These are phyloP conservation scores for Dipodomys spectabilis DNA, from an alignment of 2,113 vertebrate species.

Conservation along the genomic window DNA sequence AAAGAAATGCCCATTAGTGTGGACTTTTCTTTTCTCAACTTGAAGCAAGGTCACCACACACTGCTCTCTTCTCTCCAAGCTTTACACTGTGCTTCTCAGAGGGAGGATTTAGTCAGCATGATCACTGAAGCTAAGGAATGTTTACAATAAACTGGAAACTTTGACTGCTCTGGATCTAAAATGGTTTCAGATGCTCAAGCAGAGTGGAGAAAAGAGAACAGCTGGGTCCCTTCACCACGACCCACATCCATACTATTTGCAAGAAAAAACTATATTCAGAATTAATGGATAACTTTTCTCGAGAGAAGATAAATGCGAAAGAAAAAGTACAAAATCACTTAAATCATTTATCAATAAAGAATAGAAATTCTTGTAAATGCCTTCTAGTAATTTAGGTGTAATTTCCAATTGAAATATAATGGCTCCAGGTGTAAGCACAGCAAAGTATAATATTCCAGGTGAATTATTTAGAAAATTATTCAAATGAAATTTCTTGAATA, in stretches of 20 bases:
- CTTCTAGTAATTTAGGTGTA: conserved; percentile 52
- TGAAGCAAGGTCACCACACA: conserved; percentile 80
- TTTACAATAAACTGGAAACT: conserved; percentile 85
- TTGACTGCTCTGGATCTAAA: conserved; percentile 82
- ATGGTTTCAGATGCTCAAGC: conserved; percentile 88
- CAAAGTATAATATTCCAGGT: conserved; percentile 45
- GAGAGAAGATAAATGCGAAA: conserved; percentile 28
- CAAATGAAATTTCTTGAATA: conserved; percentile 59
- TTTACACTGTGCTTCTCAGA: conserved; percentile 76
- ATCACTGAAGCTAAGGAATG: conserved; percentile 83
- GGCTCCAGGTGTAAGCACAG: conserved; percentile 73
- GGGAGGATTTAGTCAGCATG: conserved; percentile 78
- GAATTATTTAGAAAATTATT: conserved; percentile 75
- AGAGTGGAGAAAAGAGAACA: conserved; percentile 81
- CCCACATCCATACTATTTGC: conserved; percentile 68
- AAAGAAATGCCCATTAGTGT: conserved; percentile 79
- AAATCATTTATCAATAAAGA: conserved; percentile 12
- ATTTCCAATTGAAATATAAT: conserved; percentile 62
- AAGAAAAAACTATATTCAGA: conserved; percentile 57
- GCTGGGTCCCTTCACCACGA: conserved; percentile 65
- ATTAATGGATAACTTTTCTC: conserved; percentile 57
- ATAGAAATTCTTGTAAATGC: conserved; percentile 36
- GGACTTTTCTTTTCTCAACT: conserved; percentile 76
- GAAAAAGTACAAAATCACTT: conserved; percentile 10
- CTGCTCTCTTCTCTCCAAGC: conserved; percentile 74